Evolutionary conservation across 1,140 invertebrate species (phyloP), one percentile per base, ranked within the genome.

Genomic region (Eriosoma lanigerum): DNA sequence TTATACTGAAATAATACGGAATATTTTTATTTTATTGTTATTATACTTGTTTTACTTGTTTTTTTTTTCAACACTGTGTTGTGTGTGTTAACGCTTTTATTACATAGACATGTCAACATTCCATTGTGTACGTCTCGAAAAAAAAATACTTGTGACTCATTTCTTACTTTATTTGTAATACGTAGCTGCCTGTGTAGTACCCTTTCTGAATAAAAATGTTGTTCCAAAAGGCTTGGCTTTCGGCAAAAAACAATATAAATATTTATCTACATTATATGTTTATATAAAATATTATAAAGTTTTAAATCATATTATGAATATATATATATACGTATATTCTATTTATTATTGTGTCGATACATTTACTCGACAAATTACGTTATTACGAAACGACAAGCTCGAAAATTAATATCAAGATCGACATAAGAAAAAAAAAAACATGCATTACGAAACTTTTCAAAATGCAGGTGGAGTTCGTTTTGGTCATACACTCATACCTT

Each of bases 1-100:
- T 38, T 38, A 38, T 4, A 38, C 32, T 38, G 3, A 38, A 38
- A 8, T 38, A 8, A 8, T 15, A 50, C 24, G 48, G 66, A 15
- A 29, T 48, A 19, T 38, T 46, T 68, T 82, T 81, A 81, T 72
- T 81, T 82, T 73, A 80, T 62, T 68, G n/a, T 82, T 78, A 32
- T 78, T 81, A 81, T 72, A 80, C 78, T 80, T 29, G 52, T 72
- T 82, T 62, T 82, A 52, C 48, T 76, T 82, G 19, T 75, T 82
- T 64, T 81, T 38, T 50, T 81, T 82, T 81, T 82, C 81, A 80
- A 83, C 80, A 81, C 80, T 81, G 81, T 83, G 80, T 81, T 83
- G 82, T 83, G 83, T 83, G 75, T 78, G 75, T 78, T 78, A 78
- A 60, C 44, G 75, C 75, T 78, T 78, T 78, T 78, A 78, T 76